phyloP scores from a whole-genome alignment of 2,888 invertebrate genomes.

The Ashinkailepas kermadecensis region DNA sequence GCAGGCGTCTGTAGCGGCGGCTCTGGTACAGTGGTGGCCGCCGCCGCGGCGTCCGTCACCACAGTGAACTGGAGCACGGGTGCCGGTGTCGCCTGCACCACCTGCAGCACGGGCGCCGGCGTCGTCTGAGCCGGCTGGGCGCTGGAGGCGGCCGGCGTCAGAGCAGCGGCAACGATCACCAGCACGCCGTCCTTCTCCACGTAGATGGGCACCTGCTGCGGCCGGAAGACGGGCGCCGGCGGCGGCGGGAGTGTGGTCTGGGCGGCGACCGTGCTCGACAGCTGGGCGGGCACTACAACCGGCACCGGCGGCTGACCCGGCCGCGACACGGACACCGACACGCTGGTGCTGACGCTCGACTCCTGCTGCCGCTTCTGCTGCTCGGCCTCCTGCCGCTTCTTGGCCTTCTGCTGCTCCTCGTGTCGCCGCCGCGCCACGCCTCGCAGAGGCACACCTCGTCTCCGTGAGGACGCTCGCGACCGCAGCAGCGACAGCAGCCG shows the following conservation, averaged over 20 bases:
- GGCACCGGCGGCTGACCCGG: neutral
- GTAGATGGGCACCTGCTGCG: constrained; percentile 8
- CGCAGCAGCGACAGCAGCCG: constrained; percentile 6
- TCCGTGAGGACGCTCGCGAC: neutral
- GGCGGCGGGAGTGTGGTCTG: neutral
- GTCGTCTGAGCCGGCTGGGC: neutral
- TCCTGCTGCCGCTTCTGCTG: neutral
- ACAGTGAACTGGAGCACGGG: neutral
- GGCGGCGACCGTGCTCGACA: neutral
- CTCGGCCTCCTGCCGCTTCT: neutral
- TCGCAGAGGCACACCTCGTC: neutral
- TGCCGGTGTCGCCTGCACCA: neutral
- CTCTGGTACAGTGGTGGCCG: neutral
- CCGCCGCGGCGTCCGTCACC: neutral
- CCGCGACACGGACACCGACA: neutral
- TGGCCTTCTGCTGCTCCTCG: neutral
- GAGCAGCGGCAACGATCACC: neutral
- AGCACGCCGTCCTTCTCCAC: constrained; percentile 15
- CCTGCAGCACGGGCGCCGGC: neutral
- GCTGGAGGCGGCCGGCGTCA: neutral
- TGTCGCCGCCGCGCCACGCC: neutral
- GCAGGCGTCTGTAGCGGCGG: neutral
- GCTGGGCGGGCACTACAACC: neutral
- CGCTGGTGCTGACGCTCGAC: constrained; percentile 7
- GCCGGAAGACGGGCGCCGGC: neutral